phyloP scores from a whole-genome alignment of 1,140 invertebrate genomes.

The Orchesella cincta region DNA sequence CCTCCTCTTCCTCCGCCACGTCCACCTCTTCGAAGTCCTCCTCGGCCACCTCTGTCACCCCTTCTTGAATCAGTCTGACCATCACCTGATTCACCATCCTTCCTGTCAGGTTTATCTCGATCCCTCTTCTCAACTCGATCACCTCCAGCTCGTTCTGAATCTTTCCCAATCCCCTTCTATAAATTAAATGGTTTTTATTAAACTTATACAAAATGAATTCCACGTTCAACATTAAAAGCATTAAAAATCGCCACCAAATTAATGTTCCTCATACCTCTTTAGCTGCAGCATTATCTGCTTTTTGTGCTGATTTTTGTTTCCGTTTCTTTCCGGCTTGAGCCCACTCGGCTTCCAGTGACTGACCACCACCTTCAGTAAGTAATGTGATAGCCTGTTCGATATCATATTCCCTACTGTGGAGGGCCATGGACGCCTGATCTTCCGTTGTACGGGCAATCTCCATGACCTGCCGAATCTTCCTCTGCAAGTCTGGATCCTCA shows the following conservation, averaged over 20 bases:
- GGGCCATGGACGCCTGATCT: slow-evolving; percentile 77
- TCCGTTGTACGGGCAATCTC: slow-evolving; percentile 77
- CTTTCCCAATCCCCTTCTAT: slow-evolving; percentile 35
- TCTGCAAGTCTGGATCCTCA: slow-evolving; percentile 68
- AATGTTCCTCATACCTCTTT: slow-evolving; percentile 39
- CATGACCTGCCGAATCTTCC: slow-evolving; percentile 75
- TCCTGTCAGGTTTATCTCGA: slow-evolving; percentile 53
- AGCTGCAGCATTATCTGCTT: slow-evolving; percentile 37
- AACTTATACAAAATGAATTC: too few relatives aligned
- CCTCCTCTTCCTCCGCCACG: slow-evolving; percentile 53
- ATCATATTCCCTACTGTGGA: slow-evolving; percentile 80
- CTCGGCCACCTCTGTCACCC: slow-evolving; percentile 46
- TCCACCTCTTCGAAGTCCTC: slow-evolving; percentile 55
- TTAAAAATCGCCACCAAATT: slow-evolving; percentile 9
- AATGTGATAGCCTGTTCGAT: slow-evolving; percentile 59
- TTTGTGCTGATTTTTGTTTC: slow-evolving; percentile 44
- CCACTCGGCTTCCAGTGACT: slow-evolving; percentile 49
- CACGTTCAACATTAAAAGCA: slow-evolving; percentile 11
- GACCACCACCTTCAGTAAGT: slow-evolving; percentile 46
- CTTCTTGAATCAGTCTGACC: slow-evolving; percentile 37
- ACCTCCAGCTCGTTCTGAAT: slow-evolving; percentile 35
- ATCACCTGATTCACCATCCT: slow-evolving; percentile 56
- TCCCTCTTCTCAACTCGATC: slow-evolving; percentile 38
- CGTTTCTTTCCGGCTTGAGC: slow-evolving; percentile 44
- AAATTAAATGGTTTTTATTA: too few relatives aligned